Percentiles rank a stretch among this genome's conserved stretches.
phyloP scores from a whole-genome alignment of 2,888 invertebrate genomes.

The Spodoptera picta region DNA sequence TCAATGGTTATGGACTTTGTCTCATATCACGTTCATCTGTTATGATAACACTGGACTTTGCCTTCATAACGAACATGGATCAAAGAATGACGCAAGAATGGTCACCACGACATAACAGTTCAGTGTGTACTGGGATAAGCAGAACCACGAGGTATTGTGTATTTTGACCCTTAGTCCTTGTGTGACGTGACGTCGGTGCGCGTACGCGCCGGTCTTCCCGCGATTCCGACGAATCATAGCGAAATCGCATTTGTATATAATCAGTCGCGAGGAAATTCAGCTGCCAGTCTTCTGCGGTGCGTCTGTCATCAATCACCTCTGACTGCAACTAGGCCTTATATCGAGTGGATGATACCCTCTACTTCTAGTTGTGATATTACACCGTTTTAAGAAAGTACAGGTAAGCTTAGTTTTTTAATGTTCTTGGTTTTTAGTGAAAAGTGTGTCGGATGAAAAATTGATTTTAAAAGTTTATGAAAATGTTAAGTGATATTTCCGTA shows the following conservation, averaged over 20 bases:
- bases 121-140: slow-evolving; percentile 7
- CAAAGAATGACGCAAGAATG: slow-evolving; percentile 6
- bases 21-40: not conserved
- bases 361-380: slow-evolving; percentile 21
- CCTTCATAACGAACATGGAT: not conserved
- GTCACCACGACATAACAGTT: slow-evolving; percentile 25
- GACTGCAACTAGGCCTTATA: slow-evolving; percentile 25
- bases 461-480: not conserved
- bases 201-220: slow-evolving; percentile 36
- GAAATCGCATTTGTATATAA: slow-evolving; percentile 58
- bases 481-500: not conserved
- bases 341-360: slow-evolving; percentile 31
- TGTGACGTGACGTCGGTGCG: slow-evolving; percentile 40
- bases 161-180: slow-evolving; percentile 46
- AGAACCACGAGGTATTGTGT: slow-evolving; percentile 26
- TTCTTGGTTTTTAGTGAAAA: not conserved
- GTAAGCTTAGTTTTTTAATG: slow-evolving; percentile 17
- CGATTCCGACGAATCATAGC: slow-evolving; percentile 35
- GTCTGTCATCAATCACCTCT: slow-evolving; percentile 44
- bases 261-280: slow-evolving; percentile 46
- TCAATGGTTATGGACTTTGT: not conserved
- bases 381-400: slow-evolving; percentile 28
- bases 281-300: slow-evolving; percentile 50
- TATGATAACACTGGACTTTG: slow-evolving; percentile 5
- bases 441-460: not conserved